Evolutionary conservation across 2,888 invertebrate genomes (phyloP), one percentile per base, ranked within the genome.

Genomic region (Halictus quadricinctus): DNA sequence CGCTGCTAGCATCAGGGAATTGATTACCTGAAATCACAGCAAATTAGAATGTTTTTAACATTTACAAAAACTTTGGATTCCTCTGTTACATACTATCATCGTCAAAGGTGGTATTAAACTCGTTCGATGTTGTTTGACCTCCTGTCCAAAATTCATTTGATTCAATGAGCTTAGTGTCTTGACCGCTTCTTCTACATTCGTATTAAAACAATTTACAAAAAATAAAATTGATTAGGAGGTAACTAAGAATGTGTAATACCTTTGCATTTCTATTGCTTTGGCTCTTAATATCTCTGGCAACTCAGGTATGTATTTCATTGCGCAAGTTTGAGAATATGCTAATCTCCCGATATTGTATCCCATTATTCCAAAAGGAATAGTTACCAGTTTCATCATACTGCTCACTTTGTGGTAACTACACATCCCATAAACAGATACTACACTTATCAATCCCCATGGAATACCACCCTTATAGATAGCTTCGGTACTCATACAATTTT

Each of bases 21-120:
- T 76, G 36, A 15, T 69, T 29, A n/a, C 50, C 84, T 84, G 64
- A 0, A 72, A 84, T 50, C 13, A 41, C n/a, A 43, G 43, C 43
- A n/a, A 15, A 64, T 12, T 29, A 50, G 43, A 12, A 70, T 41
- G 29, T 36, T 21, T 2, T 21, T 0, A 36, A 54, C 21, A 0
- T 25, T 2, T 21, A 15, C 0, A 8, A 48, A 12, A 43, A 60
- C 18, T 48, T 29, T 1, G 18, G 2, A 1, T 64, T 64, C 13
- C 13, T 10, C 10, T 41, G 21, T 10, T 18, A 13, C 84, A 43
- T 84, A 84, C 84, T 18, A 50, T 10, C 21, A 15, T 41, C 54
- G 2, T 72, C 69, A 1, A 29, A 50, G 12, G 1, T 7, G 0
- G 50, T 18, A 43, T 48, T 54, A 6, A 18, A 48, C 43, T 48